Evolutionary conservation across 2,888 invertebrate species (phyloP).

Genomic region (Caenorhabditis zanzibari): DNA sequence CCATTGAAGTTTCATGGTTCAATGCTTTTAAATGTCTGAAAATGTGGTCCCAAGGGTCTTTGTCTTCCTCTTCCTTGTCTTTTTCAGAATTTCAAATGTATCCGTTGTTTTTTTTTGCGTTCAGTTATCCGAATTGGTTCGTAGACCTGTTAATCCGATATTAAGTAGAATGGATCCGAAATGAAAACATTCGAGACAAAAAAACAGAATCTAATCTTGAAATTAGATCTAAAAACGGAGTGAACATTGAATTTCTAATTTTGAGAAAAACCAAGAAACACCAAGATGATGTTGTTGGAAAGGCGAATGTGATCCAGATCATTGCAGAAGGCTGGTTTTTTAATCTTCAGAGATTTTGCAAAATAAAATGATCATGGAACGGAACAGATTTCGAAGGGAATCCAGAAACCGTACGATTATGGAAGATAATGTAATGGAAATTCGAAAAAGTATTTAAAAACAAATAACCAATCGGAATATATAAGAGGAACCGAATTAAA

Average conservation of each 20-base stretch:
- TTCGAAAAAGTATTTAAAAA: too few species aligned
- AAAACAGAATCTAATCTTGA: constrained; percentile 22
- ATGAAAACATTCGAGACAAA: not conserved
- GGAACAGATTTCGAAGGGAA: not conserved
- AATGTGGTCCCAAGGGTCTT: constrained; percentile 22
- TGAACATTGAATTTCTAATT: not conserved
- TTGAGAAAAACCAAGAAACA: not conserved
- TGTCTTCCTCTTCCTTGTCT: constrained; percentile 1
- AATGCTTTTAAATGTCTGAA: constrained; percentile 26
- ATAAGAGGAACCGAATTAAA: too few species aligned
- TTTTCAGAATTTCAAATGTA: not conserved
- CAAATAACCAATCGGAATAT: too few species aligned
- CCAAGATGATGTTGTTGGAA: too few species aligned
- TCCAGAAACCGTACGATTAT: not conserved
- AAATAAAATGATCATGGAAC: not conserved
- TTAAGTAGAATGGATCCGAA: constrained; percentile 4
- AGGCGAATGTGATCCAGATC: constrained; percentile 1
- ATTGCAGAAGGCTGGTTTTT: not conserved
- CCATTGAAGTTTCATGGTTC: constrained; percentile 19
- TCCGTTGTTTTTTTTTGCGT: constrained; percentile 9
- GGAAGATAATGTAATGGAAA: too few species aligned
- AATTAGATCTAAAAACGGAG: constrained; percentile 1
- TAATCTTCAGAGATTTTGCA: not conserved
- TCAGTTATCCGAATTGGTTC: not conserved
- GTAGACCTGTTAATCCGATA: constrained; percentile 10